These are phyloP conservation scores for Lampris megalopsis DNA, from an alignment of 2,113 vertebrate species.

Conservation along the genomic window DNA sequence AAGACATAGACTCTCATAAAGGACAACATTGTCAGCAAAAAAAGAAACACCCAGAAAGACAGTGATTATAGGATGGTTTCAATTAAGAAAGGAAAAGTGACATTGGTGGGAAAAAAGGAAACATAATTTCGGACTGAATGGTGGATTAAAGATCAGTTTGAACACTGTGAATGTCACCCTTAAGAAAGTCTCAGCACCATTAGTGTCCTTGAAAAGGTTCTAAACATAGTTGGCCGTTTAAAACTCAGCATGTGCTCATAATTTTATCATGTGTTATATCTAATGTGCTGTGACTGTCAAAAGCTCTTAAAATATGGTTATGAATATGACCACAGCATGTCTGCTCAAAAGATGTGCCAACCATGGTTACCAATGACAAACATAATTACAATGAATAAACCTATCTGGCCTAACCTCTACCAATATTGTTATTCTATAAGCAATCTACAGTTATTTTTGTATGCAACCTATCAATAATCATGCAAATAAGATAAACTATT, in stretches of 20 bases:
- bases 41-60: constrained; percentile 43
- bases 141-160: constrained; percentile 32
- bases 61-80: constrained; percentile 39
- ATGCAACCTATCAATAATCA: constrained; percentile 59
- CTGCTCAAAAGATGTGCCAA: constrained; percentile 91
- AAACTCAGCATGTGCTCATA: not conserved
- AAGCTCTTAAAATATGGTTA: constrained; percentile 57
- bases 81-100: constrained; percentile 56
- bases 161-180: constrained; percentile 20
- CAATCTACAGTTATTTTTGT: constrained; percentile 33
- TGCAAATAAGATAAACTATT: constrained; percentile 59
- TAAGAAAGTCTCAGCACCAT: constrained; percentile 78
- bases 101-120: constrained; percentile 40
- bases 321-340: constrained; percentile 69
- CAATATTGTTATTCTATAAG: constrained; percentile 26
- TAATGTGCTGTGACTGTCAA: constrained; percentile 84
- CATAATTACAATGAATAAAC: constrained; percentile 48
- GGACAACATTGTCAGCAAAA: constrained; percentile 45
- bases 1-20: constrained; percentile 48
- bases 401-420: constrained; percentile 7
- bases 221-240: not conserved
- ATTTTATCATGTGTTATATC: not conserved
- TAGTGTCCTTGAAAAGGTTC: constrained; percentile 8
- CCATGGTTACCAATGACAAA: constrained; percentile 75
- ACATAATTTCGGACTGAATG: constrained; percentile 32